Base-by-base conservation (phyloP, 2,888 invertebrate genomes). In the Drosophila acutilabella region DNA sequence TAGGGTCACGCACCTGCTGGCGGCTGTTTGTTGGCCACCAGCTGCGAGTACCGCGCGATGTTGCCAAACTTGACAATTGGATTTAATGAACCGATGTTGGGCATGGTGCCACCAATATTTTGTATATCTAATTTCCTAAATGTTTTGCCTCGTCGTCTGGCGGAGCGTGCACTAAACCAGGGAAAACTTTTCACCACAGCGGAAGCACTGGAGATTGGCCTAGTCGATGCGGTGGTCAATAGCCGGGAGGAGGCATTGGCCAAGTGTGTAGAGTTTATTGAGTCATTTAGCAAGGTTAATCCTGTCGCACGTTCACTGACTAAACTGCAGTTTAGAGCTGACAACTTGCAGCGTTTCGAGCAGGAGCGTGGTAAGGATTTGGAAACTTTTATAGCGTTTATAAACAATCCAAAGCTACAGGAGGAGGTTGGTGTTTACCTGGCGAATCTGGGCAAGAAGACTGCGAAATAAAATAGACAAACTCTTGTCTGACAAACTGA, bases 1-100 rank as follows among this genome's bases (percentile, higher is more conserved):
- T 83, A 96, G 96, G 97, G 97, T 4, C 96, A 97, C 85, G 86
- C 96, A 0, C 96, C 96, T 38, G 97, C 96, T 23, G 97, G 97
- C 4, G 98, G 98, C 0, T 98, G 97, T 87, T 92, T 97, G 0
- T 81, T 98, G 11, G 94, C 97, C 0, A 93, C 96, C 88, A 94
- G 95, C 42, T 97, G 97, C 89, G 98, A 98, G 92, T 97, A 97
- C 91, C 94, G 98, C 71, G 95, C 96, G 0, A 97, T 98, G 95
- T 94, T 95, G n/a, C 96, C 96, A 0, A 96, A 96, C 76, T 96
- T 93, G 84, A 94, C 94, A 10, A 98, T 98, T 61, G 98, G 98
- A 0, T 93, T 98, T 1, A 98, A 98, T 89, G 98, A 98, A 93
- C 96, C 97, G 0, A 94, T 95, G 60, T 92, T 98, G 47, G 98